Evolutionary conservation across 2,888 invertebrate species (phyloP), one percentile per base, ranked within the genome.

Genomic region (Lepidocyrtinus sp.): DNA sequence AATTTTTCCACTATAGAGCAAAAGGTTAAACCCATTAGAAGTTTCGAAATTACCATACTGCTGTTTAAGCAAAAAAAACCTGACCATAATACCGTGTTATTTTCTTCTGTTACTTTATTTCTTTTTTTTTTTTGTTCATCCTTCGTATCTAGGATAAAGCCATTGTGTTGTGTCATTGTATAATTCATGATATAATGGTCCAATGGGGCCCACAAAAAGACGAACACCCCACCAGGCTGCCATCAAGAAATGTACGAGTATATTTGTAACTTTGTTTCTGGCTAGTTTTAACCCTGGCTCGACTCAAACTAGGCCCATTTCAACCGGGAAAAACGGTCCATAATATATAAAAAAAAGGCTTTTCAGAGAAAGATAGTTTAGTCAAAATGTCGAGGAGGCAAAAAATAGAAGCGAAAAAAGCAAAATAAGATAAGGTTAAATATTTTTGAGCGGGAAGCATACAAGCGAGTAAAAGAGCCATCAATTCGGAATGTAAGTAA

Each of bases 131-230:
- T n/a, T 36, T 12, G 36, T 17, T n/a, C n/a, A 55, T 55, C 55
- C 55, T n/a, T 55, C 55, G 55, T 55, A n/a, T n/a, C n/a, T n/a
- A n/a, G 55, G 2, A 55, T 9, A 55, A 55, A 76, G 64, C 50
- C 76, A 76, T 76, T 76, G 76, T 76, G 70, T 76, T 76, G 71
- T 46, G 67, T 78, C 68, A 59, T 73, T 73, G 71, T 78, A 78
- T 78, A 73, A 78, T 78, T 78, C 78, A 78, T 78, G 72, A 78
- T 78, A 73, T 78, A 78, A 78, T 78, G 78, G 78, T 73, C 78
- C 78, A 68, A 71, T 73, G 78, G 78, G 78, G 71, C 72, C 78
- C 68, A 78, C 78, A 78, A 78, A 78, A 68, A 78, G 73, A 78
- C 78, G 71, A 61, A 72, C 78, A 72, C 72, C 64, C 76, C 70